A percentile compares a stretch with the other conserved stretches of the same genome.
Conservation (phyloP, 2,113 vertebrate genomes). For the Colaptes auratus region DNA sequence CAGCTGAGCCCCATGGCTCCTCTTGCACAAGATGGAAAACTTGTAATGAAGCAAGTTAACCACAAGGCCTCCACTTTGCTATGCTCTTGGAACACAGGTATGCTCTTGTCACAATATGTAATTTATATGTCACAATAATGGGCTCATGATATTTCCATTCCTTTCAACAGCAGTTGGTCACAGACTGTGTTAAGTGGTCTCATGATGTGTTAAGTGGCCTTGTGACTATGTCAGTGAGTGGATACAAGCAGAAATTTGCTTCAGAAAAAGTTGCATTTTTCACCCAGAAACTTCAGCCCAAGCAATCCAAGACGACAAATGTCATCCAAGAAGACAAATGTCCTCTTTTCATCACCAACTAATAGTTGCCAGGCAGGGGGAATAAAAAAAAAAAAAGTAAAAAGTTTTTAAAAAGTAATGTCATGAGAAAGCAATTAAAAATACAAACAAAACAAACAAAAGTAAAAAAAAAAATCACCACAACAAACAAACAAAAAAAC, state of each 20-base stretch:
- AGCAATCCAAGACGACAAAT: background rate
- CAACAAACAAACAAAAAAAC: too few species aligned
- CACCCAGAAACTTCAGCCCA: background rate
- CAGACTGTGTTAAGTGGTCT: background rate
- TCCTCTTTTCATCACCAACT: background rate
- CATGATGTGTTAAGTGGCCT: background rate
- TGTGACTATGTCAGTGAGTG: background rate
- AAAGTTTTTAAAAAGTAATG: background rate
- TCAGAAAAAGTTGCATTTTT: background rate
- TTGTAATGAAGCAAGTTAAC: background rate
- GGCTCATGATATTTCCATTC: background rate
- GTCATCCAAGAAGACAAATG: background rate
- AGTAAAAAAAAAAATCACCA: too few species aligned
- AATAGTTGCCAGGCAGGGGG: background rate
- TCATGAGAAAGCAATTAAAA: background rate
- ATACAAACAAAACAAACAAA: too few species aligned
- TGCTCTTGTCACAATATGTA: background rate
- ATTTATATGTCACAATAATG: background rate
- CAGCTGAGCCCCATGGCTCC: rapidly evolving
- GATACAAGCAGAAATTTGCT: background rate
- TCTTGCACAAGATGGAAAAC: background rate
- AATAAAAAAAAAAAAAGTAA: background rate
- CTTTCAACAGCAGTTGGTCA: background rate
- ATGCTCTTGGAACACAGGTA: background rate
- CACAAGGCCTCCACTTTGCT: background rate